phyloP scores from a whole-genome alignment of 1,140 invertebrate species.

The Bradynema listronoti region DNA sequence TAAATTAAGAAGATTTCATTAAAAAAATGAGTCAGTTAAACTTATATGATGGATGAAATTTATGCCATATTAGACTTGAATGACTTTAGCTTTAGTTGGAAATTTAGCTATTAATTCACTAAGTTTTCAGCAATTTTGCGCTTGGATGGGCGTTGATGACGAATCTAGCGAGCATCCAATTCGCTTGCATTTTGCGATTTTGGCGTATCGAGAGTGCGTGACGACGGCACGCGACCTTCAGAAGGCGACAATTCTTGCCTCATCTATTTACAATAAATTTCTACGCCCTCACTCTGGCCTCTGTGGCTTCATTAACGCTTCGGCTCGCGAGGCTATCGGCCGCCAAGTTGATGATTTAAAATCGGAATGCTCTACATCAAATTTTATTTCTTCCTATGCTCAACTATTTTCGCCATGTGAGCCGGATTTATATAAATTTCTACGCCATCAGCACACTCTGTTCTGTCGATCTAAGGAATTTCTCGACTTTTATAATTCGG shows the following conservation, averaged over 20 bases:
- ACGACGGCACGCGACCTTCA: constrained; percentile 16
- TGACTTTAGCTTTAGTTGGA: background rate
- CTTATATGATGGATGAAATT: too few species aligned
- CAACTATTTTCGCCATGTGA: too few species aligned
- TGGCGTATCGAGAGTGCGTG: constrained; percentile 18
- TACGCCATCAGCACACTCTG: constrained; percentile 25
- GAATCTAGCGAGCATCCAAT: constrained; percentile 24
- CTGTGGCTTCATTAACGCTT: constrained; percentile 19
- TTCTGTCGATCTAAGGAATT: constrained; percentile 30
- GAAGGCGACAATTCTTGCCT: too few species aligned
- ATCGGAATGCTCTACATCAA: too few species aligned
- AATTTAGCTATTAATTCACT: background rate
- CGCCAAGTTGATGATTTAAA: constrained; percentile 1
- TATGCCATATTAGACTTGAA: background rate
- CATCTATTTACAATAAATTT: constrained; percentile 24
- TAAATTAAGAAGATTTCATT: too few species aligned
- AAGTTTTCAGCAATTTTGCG: constrained; percentile 16
- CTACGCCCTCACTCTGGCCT: constrained; percentile 14
- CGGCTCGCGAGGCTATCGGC: constrained; percentile 16
- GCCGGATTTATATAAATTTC: constrained; percentile 22
- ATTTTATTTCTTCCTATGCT: too few species aligned
- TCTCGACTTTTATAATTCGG: constrained; percentile 31
- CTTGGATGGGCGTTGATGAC: constrained; percentile 28
- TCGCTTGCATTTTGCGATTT: constrained; percentile 24
- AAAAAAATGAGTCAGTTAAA: too few species aligned